A percentile compares a stretch with the other conserved stretches of the same genome.
These are phyloP conservation scores for Hoplostethus atlanticus DNA, from an alignment of 2,797 vertebrate species.

Conservation along the genomic window DNA sequence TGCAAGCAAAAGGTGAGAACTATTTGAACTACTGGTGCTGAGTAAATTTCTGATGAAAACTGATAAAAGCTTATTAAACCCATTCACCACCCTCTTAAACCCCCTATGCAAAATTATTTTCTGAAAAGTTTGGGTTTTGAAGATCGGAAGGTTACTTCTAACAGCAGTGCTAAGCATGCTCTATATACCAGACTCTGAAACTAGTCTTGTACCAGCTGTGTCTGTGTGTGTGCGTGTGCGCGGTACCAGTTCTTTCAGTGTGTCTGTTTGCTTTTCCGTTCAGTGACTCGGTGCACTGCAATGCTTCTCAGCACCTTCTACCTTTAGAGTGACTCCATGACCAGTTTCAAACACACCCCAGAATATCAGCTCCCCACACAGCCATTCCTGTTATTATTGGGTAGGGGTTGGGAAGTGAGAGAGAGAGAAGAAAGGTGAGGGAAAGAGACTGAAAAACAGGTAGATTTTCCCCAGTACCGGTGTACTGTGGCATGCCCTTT, in stretches of 20 bases:
- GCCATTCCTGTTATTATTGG: conserved; percentile 40
- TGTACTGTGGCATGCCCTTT: too few relatives aligned
- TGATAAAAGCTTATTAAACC: background rate
- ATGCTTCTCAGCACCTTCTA: conserved; percentile 54
- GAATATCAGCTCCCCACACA: conserved; percentile 38
- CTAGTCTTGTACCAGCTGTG: background rate
- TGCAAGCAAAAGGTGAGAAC: background rate
- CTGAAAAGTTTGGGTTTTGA: conserved; percentile 13
- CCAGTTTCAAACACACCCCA: conserved; percentile 48
- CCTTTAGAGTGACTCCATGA: conserved; percentile 55
- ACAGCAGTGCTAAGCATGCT: conserved; percentile 25
- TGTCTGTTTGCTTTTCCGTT: conserved; percentile 51
- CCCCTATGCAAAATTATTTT: conserved; percentile 1
- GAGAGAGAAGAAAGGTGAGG: conserved; percentile 3
- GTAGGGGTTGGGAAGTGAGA: conserved; percentile 16
- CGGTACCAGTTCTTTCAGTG: conserved; percentile 33
- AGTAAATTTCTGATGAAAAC: background rate
- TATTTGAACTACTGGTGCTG: background rate
- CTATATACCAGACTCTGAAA: background rate
- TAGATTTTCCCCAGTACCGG: too few relatives aligned
- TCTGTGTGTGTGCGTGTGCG: conserved; percentile 2
- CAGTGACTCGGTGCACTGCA: conserved; percentile 25
- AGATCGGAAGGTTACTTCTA: conserved; percentile 38
- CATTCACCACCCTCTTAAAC: background rate
- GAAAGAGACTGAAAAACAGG: background rate